Evolutionary conservation across 92 coral and sea anemone species (phyloP).

Genomic region (Zoanthus solanderi): DNA sequence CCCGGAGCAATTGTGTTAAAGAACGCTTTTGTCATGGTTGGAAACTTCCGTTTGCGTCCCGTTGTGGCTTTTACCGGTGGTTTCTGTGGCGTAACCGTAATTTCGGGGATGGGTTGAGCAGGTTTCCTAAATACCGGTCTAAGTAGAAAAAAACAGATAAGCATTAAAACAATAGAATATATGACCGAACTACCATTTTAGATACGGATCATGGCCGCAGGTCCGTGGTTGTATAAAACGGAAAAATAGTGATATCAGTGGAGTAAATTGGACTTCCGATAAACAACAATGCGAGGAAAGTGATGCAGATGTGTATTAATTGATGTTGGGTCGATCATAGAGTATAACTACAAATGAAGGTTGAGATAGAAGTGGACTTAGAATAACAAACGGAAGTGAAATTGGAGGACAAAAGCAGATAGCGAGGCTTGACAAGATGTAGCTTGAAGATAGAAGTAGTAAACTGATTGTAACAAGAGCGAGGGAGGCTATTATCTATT

Average conservation of each 20-base stretch:
- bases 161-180: neutral
- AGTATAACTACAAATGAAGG: neutral
- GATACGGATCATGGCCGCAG: too few relatives aligned
- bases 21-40: constrained; percentile 73
- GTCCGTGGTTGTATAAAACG: too few relatives aligned
- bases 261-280: too few relatives aligned
- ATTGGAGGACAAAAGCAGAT: neutral
- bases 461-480: too few relatives aligned
- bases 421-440: too few relatives aligned
- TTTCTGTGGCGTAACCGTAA: constrained; percentile 35
- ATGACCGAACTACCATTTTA: too few relatives aligned
- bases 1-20: constrained; percentile 87
- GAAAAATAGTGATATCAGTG: too few relatives aligned
- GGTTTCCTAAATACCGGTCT: constrained; percentile 39
- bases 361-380: neutral
- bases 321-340: neutral
- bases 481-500: too few relatives aligned
- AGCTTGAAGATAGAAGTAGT: too few relatives aligned
- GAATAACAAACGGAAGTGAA: neutral
- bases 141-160: too few relatives aligned
- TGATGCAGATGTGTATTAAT: neutral
- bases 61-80: constrained; percentile 34
- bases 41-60: constrained; percentile 47
- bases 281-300: neutral
- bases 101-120: neutral